Conservation (phyloP, 1,140 invertebrate species). For the Papilio glaucus region DNA sequence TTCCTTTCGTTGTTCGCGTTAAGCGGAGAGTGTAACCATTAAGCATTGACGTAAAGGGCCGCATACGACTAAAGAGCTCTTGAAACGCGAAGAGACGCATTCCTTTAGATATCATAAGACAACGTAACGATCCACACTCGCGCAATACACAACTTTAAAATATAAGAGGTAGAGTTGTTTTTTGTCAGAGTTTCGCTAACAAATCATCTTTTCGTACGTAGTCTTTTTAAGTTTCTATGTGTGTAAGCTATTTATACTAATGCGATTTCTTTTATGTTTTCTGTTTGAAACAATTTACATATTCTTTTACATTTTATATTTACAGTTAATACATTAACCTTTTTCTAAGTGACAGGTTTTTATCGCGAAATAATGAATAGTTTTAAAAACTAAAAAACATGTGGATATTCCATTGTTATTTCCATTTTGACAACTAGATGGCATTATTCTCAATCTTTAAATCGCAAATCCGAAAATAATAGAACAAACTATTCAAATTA, state of each 20-base stretch:
- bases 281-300: neutral
- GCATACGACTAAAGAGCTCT: conserved; percentile 33
- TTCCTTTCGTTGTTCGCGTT: conserved; percentile 15
- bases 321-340: neutral
- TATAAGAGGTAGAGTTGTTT: neutral
- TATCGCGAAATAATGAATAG: too few relatives aligned
- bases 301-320: neutral
- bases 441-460: too few relatives aligned
- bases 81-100: conserved; percentile 32
- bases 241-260: conserved; percentile 31
- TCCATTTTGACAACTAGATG: too few relatives aligned
- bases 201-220: conserved; percentile 22
- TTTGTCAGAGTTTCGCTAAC: neutral
- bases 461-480: too few relatives aligned
- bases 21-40: conserved; percentile 33
- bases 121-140: neutral
- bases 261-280: conserved; percentile 25
- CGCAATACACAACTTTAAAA: neutral
- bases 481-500: too few relatives aligned
- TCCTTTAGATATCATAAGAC: conserved; percentile 31
- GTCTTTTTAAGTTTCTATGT: conserved; percentile 13
- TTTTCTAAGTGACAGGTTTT: too few relatives aligned
- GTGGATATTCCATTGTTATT: too few relatives aligned
- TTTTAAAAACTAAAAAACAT: too few relatives aligned
- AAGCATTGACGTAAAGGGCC: conserved; percentile 38